Conservation (phyloP, 2,797 vertebrate species). For the Epinephelus awoara region DNA sequence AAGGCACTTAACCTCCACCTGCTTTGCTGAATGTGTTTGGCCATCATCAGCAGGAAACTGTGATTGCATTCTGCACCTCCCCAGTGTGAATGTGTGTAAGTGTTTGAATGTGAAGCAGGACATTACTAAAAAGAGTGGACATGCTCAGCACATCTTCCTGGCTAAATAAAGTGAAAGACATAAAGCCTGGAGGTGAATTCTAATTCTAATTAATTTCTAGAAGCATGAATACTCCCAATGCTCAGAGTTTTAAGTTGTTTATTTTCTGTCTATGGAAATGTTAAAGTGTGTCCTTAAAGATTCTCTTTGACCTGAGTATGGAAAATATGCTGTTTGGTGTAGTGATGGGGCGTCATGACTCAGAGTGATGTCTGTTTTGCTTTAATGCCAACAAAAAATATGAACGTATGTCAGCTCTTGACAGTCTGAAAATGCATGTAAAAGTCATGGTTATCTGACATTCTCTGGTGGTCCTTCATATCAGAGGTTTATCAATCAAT, state of each 20-base stretch:
- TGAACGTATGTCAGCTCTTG: neutral
- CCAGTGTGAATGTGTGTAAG: slow-evolving; percentile 6
- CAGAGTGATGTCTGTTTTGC: no score
- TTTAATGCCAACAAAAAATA: neutral
- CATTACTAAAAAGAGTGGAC: neutral
- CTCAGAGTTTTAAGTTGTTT: neutral
- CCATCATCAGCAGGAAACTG: slow-evolving; percentile 5
- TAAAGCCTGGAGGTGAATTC: slow-evolving; percentile 27
- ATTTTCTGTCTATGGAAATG: neutral
- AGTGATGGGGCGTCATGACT: no score
- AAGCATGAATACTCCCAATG: no score
- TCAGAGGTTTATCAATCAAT: slow-evolving; percentile 36
- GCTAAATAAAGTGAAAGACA: slow-evolving; percentile 21
- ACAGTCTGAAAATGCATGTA: slow-evolving; percentile 11
- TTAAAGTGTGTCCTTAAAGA: neutral
- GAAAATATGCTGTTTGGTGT: neutral
- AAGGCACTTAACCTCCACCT: slow-evolving; percentile 41
- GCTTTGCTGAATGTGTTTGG: slow-evolving; percentile 10
- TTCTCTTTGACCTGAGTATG: slow-evolving; percentile 11
- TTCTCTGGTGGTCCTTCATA: slow-evolving; percentile 24
- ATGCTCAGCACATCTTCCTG: slow-evolving; percentile 14
- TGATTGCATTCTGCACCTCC: slow-evolving; percentile 22
- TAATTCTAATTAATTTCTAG: slow-evolving; percentile 1
- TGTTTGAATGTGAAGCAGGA: slow-evolving; percentile 19
- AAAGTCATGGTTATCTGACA: slow-evolving; percentile 18